Base-by-base conservation (phyloP, 2,888 invertebrate genomes). In the Myopa testacea region DNA sequence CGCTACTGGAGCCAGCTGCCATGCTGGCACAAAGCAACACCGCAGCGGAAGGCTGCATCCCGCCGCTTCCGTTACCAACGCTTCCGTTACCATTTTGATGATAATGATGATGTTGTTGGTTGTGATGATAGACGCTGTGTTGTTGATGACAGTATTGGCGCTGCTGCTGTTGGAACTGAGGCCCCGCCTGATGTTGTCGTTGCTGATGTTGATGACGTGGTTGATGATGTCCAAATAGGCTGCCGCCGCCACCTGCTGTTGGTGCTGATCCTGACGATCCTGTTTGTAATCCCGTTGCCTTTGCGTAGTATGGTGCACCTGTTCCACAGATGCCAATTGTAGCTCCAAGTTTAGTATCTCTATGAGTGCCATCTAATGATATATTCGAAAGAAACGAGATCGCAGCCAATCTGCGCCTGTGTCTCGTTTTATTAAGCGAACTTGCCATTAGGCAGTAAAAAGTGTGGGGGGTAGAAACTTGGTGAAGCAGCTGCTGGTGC, bases 351-450 rank as follows among this genome's bases (percentile, higher is more conserved):
- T 91, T 93, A 79, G 93, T 93, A 88, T 95, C 94, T 87, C 92
- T 93, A 89, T 95, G 94, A 84, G 94, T 94, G 82, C 98, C 98
- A 91, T 98, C 97, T 81, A 98, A 91, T 81, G 98, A 97, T 88
- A 98, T 98, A 90, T 98, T 98, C 76, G 97, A 95, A 84, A 98
- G 92, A 91, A 98, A 98, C 87, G 96, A 95, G 86, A 97, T 93
- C 84, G 98, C 98, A 87, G 97, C 96, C 85, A 97, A 92, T 89
- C 96, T 93, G 90, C 96, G 93, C 87, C 95, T 93, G 86, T 95
- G 95, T 90, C 93, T 93, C 86, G 92, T 92, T 85, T 90, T 90
- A 86, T 90, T 89, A 78, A 87, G 86, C 85, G 90, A 88, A 89
- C 88, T 89, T 88, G 90, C 89, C 89, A 89, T 89, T 88, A 89